Percentiles rank a stretch among this genome's conserved stretches.
These are phyloP conservation scores for Gambelia wislizenii DNA, from an alignment of 2,797 vertebrate species.

Conservation along the genomic window DNA sequence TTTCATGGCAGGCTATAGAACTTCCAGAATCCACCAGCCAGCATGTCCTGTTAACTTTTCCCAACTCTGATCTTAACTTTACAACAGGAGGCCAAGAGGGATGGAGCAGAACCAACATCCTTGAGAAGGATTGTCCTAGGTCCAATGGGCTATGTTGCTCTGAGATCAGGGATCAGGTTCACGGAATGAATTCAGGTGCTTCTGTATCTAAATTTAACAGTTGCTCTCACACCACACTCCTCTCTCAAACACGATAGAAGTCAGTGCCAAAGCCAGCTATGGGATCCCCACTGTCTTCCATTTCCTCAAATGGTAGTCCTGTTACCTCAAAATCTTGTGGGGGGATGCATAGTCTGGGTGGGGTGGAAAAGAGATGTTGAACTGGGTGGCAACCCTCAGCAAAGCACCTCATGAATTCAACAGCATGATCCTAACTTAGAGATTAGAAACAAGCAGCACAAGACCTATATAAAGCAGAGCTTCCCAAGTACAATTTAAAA, in stretches of 20 bases:
- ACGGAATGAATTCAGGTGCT: no score
- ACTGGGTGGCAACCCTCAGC: neutral
- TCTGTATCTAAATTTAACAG: neutral
- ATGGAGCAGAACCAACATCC: neutral
- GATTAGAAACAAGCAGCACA: constrained; percentile 9
- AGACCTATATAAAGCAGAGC: constrained; percentile 4
- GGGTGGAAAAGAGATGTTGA: neutral
- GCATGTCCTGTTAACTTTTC: no score
- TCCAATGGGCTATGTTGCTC: neutral
- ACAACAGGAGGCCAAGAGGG: no score
- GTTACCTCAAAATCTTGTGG: neutral
- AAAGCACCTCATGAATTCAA: neutral
- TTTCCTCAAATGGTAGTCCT: no score
- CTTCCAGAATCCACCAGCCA: no score
- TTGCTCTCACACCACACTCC: neutral
- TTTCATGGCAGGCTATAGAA: no score
- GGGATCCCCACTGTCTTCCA: neutral
- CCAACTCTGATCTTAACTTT: no score
- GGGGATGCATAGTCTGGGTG: neutral
- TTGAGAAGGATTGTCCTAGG: neutral
- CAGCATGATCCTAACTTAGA: neutral
- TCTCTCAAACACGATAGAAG: neutral
- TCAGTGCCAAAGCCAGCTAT: neutral
- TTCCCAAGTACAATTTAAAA: constrained; percentile 27
- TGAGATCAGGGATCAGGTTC: no score